A percentile compares a stretch with the other conserved stretches of the same genome.
Evolutionary conservation across 2,113 vertebrate genomes (phyloP).

Genomic region (Chaetorhynchus papuensis): DNA sequence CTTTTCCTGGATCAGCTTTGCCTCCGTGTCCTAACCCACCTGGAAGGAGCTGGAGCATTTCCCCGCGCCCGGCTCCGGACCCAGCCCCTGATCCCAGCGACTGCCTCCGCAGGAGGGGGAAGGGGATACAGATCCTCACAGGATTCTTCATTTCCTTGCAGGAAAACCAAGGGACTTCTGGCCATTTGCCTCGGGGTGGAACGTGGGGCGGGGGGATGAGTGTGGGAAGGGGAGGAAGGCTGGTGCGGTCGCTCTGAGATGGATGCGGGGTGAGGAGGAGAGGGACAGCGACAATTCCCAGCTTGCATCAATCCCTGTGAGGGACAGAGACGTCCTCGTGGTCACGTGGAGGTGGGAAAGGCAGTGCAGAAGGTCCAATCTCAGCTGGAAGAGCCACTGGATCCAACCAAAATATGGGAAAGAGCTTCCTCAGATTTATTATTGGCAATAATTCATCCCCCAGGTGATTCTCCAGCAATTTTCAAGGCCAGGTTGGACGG

Average conservation of each 20-base stretch:
- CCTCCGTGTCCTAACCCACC: background rate
- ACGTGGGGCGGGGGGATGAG: rapidly evolving
- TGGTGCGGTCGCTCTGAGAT: background rate
- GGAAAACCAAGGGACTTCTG: background rate
- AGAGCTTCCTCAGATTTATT: background rate
- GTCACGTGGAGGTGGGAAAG: background rate
- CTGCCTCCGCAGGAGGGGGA: background rate
- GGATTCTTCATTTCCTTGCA: background rate
- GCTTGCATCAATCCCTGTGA: background rate
- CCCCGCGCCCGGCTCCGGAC: background rate
- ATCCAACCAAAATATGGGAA: background rate
- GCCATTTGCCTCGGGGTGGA: background rate
- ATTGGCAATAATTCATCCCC: background rate
- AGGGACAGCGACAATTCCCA: background rate
- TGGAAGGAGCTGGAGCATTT: background rate
- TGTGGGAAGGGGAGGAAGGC: background rate
- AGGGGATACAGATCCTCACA: background rate
- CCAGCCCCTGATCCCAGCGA: background rate
- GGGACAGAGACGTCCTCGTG: background rate
- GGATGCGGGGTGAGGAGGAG: background rate
- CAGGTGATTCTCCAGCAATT: background rate
- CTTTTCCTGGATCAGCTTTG: background rate
- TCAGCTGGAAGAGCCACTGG: background rate
- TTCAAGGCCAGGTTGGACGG: background rate
- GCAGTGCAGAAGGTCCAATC: background rate